Base-by-base conservation (phyloP, 2,797 vertebrate genomes). In the Malurus splendens region DNA sequence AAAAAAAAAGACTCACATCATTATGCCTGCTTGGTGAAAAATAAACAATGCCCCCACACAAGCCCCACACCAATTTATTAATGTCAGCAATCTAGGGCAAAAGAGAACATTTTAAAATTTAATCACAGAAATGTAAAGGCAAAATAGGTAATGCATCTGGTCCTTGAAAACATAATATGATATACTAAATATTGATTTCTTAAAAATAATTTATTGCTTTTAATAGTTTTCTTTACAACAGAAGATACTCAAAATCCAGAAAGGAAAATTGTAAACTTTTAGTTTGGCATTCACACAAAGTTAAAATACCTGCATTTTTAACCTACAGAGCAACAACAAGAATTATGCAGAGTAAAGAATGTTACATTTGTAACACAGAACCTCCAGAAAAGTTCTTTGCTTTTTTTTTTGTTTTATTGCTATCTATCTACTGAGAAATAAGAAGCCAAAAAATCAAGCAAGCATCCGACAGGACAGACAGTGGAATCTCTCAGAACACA, bases 161-260 rank as follows among this genome's bases (percentile, higher is more conserved):
- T 98, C 98, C 98, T 98, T 98, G 97, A 98, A 98, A 98, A 98
- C 98, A 99, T 98, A 98, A 98, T 98, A 98, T 97, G 97, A 98
- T 98, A 97, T 98, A 98, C 98, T 99, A 98, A 99, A 99, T 98
- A 97, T 95, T 97, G 98, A 98, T 99, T 98, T 98, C 97, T 99
- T 98, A 99, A 99, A 99, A 99, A 99, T 99, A 99, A 99, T 99
- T 99, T 99, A 99, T 99, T 99, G 99, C 98, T 99, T 98, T 98
- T 98, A 97, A 98, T 98, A 97, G 97, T 97, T 96, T 97, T 97
- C 96, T 98, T 98, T 98, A 99, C 98, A 98, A 99, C 98, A 99
- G 98, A 99, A 98, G 97, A 98, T 98, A 98, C 96, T 98, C 98
- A 98, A 99, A 98, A 98, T 98, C 97, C 98, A 97, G 97, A 98